phyloP scores from a whole-genome alignment of 2,888 invertebrate species.

The Epinotia demarniana region DNA sequence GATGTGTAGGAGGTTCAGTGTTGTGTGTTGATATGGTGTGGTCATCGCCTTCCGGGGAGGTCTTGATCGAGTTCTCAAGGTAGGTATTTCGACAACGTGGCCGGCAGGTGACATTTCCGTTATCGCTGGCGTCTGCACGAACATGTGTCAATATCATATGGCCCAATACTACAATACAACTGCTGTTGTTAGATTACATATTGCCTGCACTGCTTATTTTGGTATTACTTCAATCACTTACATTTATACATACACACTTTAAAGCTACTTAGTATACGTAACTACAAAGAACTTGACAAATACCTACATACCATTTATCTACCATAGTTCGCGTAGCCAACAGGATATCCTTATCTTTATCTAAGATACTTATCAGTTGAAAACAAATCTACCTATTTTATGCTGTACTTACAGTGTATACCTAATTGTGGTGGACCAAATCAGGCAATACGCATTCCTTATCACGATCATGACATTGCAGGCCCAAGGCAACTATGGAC shows the following conservation, averaged over 20 bases:
- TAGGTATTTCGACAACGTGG: constrained; percentile 53
- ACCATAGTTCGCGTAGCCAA: neutral
- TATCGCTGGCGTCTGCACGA: constrained; percentile 9
- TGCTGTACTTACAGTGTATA: neutral
- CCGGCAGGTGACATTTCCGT: constrained; percentile 19
- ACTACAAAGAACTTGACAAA: neutral
- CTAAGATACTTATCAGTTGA: constrained; percentile 1
- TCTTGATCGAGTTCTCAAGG: constrained; percentile 81
- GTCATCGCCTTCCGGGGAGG: constrained; percentile 80
- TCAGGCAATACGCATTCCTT: too few relatives aligned
- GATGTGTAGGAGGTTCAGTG: constrained; percentile 78
- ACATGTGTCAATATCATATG: constrained; percentile 32
- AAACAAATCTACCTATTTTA: neutral
- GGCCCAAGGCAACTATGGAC: neutral
- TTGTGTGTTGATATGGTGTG: constrained; percentile 81
- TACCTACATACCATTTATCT: neutral
- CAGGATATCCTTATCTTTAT: constrained; percentile 17
- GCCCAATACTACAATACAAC: constrained; percentile 1
- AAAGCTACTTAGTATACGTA: neutral
- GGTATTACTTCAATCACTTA: neutral
- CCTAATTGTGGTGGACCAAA: neutral
- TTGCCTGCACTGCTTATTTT: neutral
- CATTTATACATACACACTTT: neutral
- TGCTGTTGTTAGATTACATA: neutral
- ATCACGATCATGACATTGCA: neutral